These are phyloP conservation scores for Hemithea aestivaria DNA, from an alignment of 2,888 invertebrate genomes.

Conservation along the genomic window DNA sequence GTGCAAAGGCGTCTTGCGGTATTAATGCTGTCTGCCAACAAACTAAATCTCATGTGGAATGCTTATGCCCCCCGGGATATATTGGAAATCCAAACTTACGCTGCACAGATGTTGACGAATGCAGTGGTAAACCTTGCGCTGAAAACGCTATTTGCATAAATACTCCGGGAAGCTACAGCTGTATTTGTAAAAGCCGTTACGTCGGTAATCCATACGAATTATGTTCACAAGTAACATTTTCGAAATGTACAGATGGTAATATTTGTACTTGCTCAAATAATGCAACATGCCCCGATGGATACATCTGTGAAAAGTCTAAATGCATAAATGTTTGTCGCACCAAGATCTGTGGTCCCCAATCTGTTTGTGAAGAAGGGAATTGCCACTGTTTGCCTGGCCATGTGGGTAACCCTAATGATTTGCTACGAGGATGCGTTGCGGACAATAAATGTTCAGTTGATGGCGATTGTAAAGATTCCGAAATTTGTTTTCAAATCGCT, in stretches of 20 bases:
- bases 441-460: constrained; percentile 89
- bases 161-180: constrained; percentile 92
- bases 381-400: constrained; percentile 90
- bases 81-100: constrained; percentile 92
- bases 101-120: constrained; percentile 92
- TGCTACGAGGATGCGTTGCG: constrained; percentile 83
- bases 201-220: constrained; percentile 93
- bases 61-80: constrained; percentile 90
- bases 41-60: constrained; percentile 86
- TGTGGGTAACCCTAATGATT: constrained; percentile 86
- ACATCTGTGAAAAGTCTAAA: constrained; percentile 84
- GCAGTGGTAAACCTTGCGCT: constrained; percentile 87
- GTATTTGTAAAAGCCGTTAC: constrained; percentile 90
- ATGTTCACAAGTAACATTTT: constrained; percentile 85
- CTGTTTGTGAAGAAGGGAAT: constrained; percentile 87
- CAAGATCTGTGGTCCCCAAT: constrained; percentile 88
- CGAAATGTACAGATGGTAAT: constrained; percentile 83
- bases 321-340: constrained; percentile 89
- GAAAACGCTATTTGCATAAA: constrained; percentile 94
- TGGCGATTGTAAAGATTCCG: constrained; percentile 88
- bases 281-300: constrained; percentile 87
- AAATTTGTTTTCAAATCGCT: constrained; percentile 92
- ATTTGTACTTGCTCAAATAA: constrained; percentile 85
- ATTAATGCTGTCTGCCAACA: constrained; percentile 88
- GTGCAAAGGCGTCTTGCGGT: constrained; percentile 86